phyloP scores from a whole-genome alignment of 2,113 vertebrate species.

The Dasyprocta punctata region DNA sequence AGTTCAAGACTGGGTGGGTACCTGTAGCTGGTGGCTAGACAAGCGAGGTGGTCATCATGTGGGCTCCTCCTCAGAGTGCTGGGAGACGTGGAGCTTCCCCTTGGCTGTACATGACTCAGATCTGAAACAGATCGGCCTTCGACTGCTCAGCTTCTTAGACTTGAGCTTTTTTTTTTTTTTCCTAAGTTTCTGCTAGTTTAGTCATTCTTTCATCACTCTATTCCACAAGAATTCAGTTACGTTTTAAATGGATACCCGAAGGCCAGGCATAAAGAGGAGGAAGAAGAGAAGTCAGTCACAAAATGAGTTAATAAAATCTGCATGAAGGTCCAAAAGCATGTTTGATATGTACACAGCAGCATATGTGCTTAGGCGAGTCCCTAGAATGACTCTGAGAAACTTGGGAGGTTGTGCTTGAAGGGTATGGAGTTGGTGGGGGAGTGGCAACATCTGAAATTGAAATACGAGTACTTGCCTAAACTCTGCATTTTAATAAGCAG shows the following conservation, averaged over 20 bases:
- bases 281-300: constrained; percentile 4
- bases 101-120: background rate
- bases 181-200: background rate
- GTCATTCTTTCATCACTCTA: background rate
- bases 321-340: background rate
- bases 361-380: background rate
- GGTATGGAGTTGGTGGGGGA: background rate
- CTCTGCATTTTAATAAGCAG: constrained; percentile 32
- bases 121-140: background rate
- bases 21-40: background rate
- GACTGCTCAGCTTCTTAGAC: background rate
- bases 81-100: background rate
- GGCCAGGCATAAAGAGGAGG: background rate
- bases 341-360: background rate
- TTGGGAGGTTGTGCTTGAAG: background rate
- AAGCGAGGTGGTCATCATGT: background rate
- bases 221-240: background rate
- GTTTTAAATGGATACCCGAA: constrained; percentile 12
- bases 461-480: background rate
- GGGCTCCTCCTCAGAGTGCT: background rate
- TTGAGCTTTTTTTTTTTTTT: background rate
- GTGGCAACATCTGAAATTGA: constrained; percentile 32
- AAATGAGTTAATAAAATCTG: constrained; percentile 16
- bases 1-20: background rate
- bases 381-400: background rate